Conservation (phyloP, 2,113 vertebrate genomes). For the Hemibagrus wyckioides region DNA sequence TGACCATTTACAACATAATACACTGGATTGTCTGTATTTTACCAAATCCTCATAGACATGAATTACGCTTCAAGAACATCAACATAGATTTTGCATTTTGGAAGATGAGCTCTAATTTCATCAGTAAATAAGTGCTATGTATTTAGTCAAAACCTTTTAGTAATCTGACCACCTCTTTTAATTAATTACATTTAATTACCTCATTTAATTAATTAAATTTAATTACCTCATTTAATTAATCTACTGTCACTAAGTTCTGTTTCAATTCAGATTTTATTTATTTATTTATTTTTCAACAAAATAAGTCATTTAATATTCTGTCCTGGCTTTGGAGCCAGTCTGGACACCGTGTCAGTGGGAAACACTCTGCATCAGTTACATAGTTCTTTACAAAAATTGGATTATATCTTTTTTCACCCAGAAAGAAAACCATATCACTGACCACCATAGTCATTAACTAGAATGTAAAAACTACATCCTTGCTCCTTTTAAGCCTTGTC, state of each 20-base stretch:
- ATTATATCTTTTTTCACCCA: neutral
- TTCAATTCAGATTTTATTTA: too few relatives aligned
- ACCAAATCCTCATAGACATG: neutral
- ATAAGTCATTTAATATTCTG: neutral
- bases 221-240: too few relatives aligned
- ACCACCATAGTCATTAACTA: slow-evolving; percentile 24
- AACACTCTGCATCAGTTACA: neutral
- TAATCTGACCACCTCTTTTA: neutral
- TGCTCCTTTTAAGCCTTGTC: neutral
- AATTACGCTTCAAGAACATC: neutral
- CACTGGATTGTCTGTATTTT: neutral
- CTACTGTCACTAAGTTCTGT: neutral
- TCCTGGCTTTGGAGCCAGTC: neutral
- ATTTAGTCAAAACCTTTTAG: neutral
- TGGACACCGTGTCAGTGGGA: neutral
- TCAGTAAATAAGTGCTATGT: neutral
- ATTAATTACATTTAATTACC: too few relatives aligned
- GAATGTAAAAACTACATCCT: neutral
- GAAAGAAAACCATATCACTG: slow-evolving; percentile 43
- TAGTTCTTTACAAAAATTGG: neutral
- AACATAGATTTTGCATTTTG: neutral
- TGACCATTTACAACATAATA: neutral
- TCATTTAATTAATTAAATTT: too few relatives aligned
- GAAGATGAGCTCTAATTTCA: neutral
- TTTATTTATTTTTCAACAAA: neutral